Evolutionary conservation across 1,140 invertebrate genomes (phyloP).

Genomic region (Lordiphosa mommai): DNA sequence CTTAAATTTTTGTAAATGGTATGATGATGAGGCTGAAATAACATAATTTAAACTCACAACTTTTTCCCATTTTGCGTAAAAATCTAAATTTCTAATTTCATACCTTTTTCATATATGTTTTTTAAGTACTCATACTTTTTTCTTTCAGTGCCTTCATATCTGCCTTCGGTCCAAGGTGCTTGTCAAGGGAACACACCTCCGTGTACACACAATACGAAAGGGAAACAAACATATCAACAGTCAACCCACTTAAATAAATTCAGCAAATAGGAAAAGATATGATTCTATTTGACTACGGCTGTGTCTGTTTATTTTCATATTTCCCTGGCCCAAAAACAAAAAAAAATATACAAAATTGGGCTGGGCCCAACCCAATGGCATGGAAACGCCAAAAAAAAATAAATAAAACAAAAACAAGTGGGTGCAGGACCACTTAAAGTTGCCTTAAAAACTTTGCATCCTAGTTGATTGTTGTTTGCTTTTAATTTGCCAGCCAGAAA

Average conservation of each 20-base stretch:
- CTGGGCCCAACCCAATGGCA: slow-evolving; percentile 24
- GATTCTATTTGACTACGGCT: slow-evolving; percentile 38
- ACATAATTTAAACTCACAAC: too few relatives aligned
- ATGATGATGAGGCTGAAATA: too few relatives aligned
- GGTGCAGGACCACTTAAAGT: slow-evolving; percentile 20
- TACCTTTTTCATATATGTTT: neutral
- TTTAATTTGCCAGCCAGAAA: slow-evolving; percentile 54
- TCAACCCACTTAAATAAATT: slow-evolving; percentile 27
- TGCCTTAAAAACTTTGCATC: slow-evolving; percentile 18
- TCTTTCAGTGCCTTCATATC: neutral
- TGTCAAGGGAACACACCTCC: slow-evolving; percentile 42
- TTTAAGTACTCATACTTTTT: neutral
- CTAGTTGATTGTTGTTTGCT: slow-evolving; percentile 15
- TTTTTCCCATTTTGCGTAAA: too few relatives aligned
- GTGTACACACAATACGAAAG: slow-evolving; percentile 28
- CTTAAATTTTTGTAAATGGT: too few relatives aligned
- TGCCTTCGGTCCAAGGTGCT: slow-evolving; percentile 21
- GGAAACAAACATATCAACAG: slow-evolving; percentile 41
- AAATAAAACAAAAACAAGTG: slow-evolving; percentile 12
- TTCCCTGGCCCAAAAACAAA: slow-evolving; percentile 36
- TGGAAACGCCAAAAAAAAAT: slow-evolving; percentile 29
- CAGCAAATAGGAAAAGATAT: slow-evolving; percentile 46
- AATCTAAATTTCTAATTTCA: too few relatives aligned
- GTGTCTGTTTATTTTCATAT: slow-evolving; percentile 54
- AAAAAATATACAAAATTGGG: slow-evolving; percentile 40